Percentiles rank a stretch among this genome's conserved stretches.
Evolutionary conservation across 1,140 invertebrate genomes (phyloP).

Genomic region (Bombus polaris): DNA sequence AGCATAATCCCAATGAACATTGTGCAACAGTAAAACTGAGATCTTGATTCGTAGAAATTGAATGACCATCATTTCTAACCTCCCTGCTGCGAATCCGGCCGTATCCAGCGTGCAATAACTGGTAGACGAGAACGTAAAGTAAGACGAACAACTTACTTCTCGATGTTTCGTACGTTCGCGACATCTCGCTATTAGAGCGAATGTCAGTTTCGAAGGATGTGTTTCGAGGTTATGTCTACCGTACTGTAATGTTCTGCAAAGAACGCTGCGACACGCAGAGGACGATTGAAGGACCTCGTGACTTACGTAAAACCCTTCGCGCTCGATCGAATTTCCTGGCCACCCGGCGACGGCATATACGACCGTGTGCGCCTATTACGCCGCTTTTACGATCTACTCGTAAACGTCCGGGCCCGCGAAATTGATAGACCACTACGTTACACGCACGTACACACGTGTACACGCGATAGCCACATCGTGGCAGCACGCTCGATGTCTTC

Average conservation of each 20-base stretch:
- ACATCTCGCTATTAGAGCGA: not conserved
- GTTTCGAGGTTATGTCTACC: not conserved
- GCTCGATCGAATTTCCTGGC: constrained; percentile 72
- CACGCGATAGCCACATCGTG: not conserved
- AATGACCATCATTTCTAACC: not conserved
- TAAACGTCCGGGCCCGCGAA: constrained; percentile 75
- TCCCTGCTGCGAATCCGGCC: not conserved
- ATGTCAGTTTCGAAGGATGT: not conserved
- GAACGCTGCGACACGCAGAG: constrained; percentile 7
- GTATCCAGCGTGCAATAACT: not conserved
- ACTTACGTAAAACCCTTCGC: constrained; percentile 69
- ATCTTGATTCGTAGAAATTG: not conserved
- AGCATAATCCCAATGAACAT: not conserved
- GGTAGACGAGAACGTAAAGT: not conserved
- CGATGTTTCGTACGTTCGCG: not conserved
- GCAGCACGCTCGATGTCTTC: constrained; percentile 35
- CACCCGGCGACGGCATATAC: constrained; percentile 46
- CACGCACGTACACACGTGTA: constrained; percentile 31
- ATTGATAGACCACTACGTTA: constrained; percentile 76
- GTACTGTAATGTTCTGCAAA: not conserved
- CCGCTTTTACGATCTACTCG: constrained; percentile 76
- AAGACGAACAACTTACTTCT: not conserved
- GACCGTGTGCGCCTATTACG: constrained; percentile 59
- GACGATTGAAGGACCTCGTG: constrained; percentile 56
- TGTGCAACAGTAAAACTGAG: not conserved